Evolutionary conservation across 2,797 vertebrate genomes (phyloP).

Genomic region (Artibeus jamaicensis): DNA sequence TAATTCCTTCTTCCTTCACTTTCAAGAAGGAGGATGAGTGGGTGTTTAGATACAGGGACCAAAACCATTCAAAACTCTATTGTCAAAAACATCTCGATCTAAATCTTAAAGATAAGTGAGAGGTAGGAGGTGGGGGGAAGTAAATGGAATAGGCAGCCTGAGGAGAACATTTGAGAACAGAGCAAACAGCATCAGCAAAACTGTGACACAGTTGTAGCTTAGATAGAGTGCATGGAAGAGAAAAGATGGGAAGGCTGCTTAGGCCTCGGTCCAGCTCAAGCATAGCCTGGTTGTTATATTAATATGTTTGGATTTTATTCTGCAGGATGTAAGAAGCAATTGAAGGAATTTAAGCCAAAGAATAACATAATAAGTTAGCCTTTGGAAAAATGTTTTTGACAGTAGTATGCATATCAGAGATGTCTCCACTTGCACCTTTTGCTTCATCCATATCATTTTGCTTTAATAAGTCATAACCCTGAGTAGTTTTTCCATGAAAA

Average conservation of each 20-base stretch:
- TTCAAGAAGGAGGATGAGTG: constrained; percentile 47
- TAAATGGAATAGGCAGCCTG: constrained; percentile 51
- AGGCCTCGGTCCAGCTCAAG: neutral
- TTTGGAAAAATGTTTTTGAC: neutral
- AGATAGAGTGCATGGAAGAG: neutral
- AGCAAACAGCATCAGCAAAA: neutral
- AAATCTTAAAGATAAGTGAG: constrained; percentile 43
- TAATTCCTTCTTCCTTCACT: constrained; percentile 12
- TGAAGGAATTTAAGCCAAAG: neutral
- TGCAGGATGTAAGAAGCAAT: neutral
- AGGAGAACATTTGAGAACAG: constrained; percentile 33
- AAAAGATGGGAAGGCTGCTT: neutral
- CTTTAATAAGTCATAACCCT: neutral
- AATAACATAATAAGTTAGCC: neutral
- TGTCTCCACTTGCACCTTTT: neutral
- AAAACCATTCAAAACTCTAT: constrained; percentile 43
- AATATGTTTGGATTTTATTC: neutral
- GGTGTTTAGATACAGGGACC: constrained; percentile 43
- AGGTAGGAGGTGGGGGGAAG: constrained; percentile 56
- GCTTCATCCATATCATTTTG: neutral
- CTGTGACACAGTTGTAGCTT: neutral
- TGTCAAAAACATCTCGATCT: constrained; percentile 62
- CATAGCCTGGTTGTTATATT: neutral
- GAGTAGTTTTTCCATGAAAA: neutral
- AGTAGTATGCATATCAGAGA: neutral